Conservation (phyloP, 2,888 invertebrate species). For the Drosophila cracens region DNA sequence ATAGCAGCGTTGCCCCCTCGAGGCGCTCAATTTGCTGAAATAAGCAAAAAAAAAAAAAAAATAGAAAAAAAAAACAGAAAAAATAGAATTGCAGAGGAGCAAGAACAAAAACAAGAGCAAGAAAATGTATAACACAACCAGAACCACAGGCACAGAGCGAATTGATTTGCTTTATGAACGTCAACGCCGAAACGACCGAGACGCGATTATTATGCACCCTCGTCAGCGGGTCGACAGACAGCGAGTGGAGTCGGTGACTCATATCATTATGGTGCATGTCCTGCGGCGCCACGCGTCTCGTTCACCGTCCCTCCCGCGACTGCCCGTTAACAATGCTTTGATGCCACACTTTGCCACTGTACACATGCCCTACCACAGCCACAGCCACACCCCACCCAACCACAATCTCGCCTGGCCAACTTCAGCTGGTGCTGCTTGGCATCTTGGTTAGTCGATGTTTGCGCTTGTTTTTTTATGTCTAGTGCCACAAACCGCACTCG, state of each 20-base stretch:
- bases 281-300: slow-evolving; percentile 70
- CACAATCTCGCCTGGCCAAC: not conserved
- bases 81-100: slow-evolving; percentile 16
- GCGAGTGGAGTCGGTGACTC: slow-evolving; percentile 68
- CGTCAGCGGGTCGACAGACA: slow-evolving; percentile 22
- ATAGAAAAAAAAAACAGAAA: slow-evolving; percentile 19
- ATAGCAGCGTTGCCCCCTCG: slow-evolving; percentile 50
- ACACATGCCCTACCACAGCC: not conserved
- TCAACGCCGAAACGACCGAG: slow-evolving; percentile 59
- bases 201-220: slow-evolving; percentile 78
- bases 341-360: slow-evolving; percentile 47
- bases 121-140: slow-evolving; percentile 31
- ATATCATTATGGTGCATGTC: slow-evolving; percentile 77
- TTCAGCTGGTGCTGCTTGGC: slow-evolving; percentile 7
- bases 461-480: slow-evolving; percentile 64
- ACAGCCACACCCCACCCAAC: slow-evolving; percentile 2
- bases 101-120: not conserved
- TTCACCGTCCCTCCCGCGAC: slow-evolving; percentile 2
- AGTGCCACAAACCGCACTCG: slow-evolving; percentile 71
- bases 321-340: slow-evolving; percentile 41
- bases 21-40: slow-evolving; percentile 77
- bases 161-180: slow-evolving; percentile 79
- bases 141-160: slow-evolving; percentile 41
- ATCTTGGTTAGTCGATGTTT: slow-evolving; percentile 14
- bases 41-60: slow-evolving; percentile 62